Evolutionary conservation across 2,113 vertebrate species (phyloP).

Genomic region (Aegypius monachus): DNA sequence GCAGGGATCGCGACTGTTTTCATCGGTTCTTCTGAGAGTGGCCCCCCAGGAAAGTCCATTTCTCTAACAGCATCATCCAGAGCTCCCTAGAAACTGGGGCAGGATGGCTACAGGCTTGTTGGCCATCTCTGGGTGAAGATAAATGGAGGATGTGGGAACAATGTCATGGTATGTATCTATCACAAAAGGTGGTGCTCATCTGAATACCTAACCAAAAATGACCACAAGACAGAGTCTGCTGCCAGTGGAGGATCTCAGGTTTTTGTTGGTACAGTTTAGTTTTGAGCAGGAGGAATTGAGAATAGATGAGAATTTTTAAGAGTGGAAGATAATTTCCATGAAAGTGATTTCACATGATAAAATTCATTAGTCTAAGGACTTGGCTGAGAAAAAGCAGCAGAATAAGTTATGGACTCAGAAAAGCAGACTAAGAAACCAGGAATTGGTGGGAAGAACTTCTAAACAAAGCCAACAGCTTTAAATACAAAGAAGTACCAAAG

Average conservation of each 20-base stretch:
- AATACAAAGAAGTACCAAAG: background rate
- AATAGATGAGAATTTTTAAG: background rate
- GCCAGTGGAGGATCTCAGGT: background rate
- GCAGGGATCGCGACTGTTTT: background rate
- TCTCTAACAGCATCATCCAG: background rate
- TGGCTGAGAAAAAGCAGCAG: background rate
- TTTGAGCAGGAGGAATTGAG: background rate
- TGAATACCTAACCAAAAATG: background rate
- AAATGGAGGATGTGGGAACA: background rate
- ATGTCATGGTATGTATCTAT: accelerated
- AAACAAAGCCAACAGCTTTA: background rate
- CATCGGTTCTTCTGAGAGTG: background rate
- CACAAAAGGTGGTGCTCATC: background rate
- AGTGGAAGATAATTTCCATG: background rate
- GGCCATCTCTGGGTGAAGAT: background rate
- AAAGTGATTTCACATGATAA: background rate
- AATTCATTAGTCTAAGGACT: background rate
- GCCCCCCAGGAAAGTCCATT: background rate
- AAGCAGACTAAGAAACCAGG: background rate
- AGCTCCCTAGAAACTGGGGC: background rate
- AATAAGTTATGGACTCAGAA: background rate
- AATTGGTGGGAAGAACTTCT: background rate
- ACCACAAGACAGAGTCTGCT: background rate
- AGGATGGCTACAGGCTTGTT: background rate
- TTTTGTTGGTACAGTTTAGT: background rate